Percentiles rank a stretch among this genome's conserved stretches.
These are phyloP conservation scores for Dinomys branickii DNA, from an alignment of 2,113 vertebrate species.

Conservation along the genomic window DNA sequence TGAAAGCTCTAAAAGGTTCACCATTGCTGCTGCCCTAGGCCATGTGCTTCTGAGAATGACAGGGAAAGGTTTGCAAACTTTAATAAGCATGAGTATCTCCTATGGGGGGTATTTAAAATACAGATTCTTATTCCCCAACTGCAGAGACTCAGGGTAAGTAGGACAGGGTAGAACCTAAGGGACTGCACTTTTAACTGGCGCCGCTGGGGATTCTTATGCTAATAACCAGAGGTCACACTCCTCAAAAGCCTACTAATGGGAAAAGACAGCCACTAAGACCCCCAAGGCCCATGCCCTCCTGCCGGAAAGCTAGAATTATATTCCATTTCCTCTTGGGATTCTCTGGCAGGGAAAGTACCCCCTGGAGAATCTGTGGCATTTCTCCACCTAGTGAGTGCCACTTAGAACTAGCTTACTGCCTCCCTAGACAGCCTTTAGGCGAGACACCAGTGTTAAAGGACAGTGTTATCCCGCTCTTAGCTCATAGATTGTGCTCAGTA, in stretches of 20 bases:
- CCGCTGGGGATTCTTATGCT: background rate
- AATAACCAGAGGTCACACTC: background rate
- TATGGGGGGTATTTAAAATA: background rate
- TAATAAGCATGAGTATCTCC: background rate
- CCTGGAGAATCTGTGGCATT: slow-evolving; percentile 53
- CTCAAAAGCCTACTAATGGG: background rate
- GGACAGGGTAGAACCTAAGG: background rate
- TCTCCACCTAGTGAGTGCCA: background rate
- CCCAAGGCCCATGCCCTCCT: fast-evolving
- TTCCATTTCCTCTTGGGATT: background rate
- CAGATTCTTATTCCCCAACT: background rate
- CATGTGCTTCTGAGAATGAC: background rate
- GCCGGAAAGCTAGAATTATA: background rate
- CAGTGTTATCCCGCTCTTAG: slow-evolving; percentile 67
- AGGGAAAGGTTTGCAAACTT: background rate
- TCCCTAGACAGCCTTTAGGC: slow-evolving; percentile 29
- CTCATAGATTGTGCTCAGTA: slow-evolving; percentile 44
- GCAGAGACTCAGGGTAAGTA: background rate
- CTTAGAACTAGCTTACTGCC: slow-evolving; percentile 54
- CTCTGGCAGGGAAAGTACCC: background rate
- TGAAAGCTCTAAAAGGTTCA: background rate
- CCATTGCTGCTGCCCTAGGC: background rate
- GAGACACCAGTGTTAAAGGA: slow-evolving; percentile 76
- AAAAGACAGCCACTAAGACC: background rate
- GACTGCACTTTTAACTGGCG: background rate